A percentile compares a stretch with the other conserved stretches of the same genome.
These are phyloP conservation scores for Dendropsophus ebraccatus DNA, from an alignment of 2,113 vertebrate genomes.

Conservation along the genomic window DNA sequence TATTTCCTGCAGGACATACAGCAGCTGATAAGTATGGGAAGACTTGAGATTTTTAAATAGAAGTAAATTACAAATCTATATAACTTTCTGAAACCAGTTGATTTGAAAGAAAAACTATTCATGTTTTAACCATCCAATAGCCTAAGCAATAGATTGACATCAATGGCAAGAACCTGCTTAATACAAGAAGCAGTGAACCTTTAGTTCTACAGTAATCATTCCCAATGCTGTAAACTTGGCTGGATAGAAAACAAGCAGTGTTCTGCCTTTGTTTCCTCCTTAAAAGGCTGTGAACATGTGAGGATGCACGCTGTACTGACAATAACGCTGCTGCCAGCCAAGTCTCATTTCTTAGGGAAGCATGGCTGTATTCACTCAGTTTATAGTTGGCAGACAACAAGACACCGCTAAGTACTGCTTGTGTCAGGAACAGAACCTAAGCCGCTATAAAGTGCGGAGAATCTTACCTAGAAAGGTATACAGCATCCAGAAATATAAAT, in stretches of 20 bases:
- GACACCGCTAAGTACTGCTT: background rate
- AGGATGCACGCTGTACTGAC: background rate
- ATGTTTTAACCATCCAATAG: too few relatives aligned
- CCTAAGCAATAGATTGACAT: too few relatives aligned
- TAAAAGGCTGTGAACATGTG: conserved; percentile 61
- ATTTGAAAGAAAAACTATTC: too few relatives aligned
- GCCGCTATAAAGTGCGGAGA: background rate
- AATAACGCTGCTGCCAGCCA: conserved; percentile 11
- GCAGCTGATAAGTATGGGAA: too few relatives aligned
- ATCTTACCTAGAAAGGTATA: too few relatives aligned
- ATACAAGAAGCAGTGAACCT: conserved; percentile 56
- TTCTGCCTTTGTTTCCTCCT: conserved; percentile 54
- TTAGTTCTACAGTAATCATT: background rate
- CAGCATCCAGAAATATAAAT: too few relatives aligned
- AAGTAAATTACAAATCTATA: too few relatives aligned
- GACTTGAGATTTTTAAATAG: too few relatives aligned
- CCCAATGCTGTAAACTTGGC: conserved; percentile 48
- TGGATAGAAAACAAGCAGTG: conserved; percentile 20
- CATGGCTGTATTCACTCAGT: background rate
- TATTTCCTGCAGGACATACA: too few relatives aligned
- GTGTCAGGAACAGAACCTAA: background rate
- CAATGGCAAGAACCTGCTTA: background rate
- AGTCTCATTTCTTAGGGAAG: conserved; percentile 11
- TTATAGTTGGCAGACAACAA: background rate
- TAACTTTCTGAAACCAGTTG: too few relatives aligned